Conservation (phyloP, 2,888 invertebrate species). For the Macrophya alboannulata region DNA sequence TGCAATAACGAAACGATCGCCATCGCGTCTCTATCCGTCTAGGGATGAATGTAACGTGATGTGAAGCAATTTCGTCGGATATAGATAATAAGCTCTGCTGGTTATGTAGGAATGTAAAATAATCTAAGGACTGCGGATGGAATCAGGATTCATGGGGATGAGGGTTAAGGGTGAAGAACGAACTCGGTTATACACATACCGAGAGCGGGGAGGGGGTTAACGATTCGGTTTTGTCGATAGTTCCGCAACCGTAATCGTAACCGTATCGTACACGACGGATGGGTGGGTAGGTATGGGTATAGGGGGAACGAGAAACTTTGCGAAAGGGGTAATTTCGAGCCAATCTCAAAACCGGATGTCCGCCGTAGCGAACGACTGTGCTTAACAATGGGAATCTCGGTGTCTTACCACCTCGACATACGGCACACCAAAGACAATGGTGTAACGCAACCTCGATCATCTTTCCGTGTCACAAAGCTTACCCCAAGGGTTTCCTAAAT, state of each 20-base stretch:
- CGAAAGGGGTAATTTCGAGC: constrained; percentile 26
- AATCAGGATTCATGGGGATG: neutral
- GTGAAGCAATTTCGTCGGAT: neutral
- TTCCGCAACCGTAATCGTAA: neutral
- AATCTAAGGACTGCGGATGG: neutral
- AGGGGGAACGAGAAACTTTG: neutral
- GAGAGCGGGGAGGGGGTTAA: constrained; percentile 26
- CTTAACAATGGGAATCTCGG: neutral
- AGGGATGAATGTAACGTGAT: constrained; percentile 4
- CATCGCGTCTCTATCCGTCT: neutral
- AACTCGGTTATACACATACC: neutral
- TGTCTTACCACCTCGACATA: neutral
- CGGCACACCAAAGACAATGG: neutral
- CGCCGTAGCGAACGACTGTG: neutral
- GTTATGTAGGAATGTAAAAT: constrained; percentile 15
- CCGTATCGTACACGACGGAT: neutral
- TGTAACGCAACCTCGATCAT: neutral
- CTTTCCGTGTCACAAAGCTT: neutral
- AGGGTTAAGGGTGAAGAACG: neutral
- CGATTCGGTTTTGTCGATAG: constrained; percentile 27
- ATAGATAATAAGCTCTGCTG: constrained; percentile 6
- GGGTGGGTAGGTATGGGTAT: neutral
- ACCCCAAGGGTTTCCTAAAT: neutral
- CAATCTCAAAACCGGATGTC: constrained; percentile 42
- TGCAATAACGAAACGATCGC: neutral